These are phyloP conservation scores for Helicolenus hilgendorfi DNA, from an alignment of 2,797 vertebrate genomes.

Conservation along the genomic window DNA sequence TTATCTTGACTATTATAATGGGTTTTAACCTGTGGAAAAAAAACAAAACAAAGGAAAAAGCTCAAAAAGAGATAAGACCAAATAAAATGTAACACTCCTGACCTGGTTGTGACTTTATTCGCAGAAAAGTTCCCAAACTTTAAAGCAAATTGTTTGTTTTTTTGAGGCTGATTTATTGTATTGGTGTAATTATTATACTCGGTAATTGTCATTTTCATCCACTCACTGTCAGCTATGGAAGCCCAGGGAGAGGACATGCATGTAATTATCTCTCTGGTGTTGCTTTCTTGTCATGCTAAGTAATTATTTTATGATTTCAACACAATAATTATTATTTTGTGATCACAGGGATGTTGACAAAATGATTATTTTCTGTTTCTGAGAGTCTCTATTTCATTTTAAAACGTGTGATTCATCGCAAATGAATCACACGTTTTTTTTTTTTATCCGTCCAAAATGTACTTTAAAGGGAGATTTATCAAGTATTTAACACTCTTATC, in stretches of 20 bases:
- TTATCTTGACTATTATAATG: constrained; percentile 85
- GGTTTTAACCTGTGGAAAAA: constrained; percentile 91
- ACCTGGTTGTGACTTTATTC: constrained; percentile 34
- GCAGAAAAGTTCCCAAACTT: neutral
- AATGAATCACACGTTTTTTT: no score
- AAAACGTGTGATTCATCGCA: no score
- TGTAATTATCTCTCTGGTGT: neutral
- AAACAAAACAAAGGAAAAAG: constrained; percentile 73
- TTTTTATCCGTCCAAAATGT: no score
- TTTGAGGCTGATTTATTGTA: neutral
- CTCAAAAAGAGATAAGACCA: constrained; percentile 86
- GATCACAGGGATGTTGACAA: neutral
- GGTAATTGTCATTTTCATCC: neutral
- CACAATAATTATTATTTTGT: neutral
- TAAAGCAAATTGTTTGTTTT: neutral
- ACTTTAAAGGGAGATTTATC: no score
- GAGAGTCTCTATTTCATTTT: neutral
- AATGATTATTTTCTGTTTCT: neutral
- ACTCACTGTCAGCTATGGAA: neutral
- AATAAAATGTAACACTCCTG: constrained; percentile 91
- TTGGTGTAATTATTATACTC: neutral
- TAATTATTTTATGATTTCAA: constrained; percentile 1
- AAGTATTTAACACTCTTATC: no score
- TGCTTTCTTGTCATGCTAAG: neutral
- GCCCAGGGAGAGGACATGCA: neutral